Evolutionary conservation across 1,140 invertebrate genomes (phyloP), one percentile per base, ranked within the genome.

Genomic region (Heliconius hermathena): DNA sequence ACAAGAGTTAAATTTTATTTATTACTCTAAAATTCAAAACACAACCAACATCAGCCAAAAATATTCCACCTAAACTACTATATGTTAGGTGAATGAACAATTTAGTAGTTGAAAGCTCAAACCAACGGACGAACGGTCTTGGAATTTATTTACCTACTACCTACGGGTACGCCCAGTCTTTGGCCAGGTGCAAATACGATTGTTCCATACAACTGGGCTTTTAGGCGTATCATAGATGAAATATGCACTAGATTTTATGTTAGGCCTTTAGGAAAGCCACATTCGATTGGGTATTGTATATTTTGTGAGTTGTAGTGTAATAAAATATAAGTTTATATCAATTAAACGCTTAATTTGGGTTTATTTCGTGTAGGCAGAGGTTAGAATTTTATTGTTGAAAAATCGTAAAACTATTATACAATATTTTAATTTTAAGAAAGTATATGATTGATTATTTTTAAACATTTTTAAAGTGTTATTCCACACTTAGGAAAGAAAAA

Each of bases 81-180:
- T 22, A 57, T 18, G 20, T 9, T 22, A 60, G n/a, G 54, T 11
- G 54, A 60, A 60, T 60, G n/a, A 26, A 60, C 54, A 60, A 60
- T 60, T 26, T 60, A 60, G 54, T 60, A 60, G 54, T n/a, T 60
- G 49, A 60, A 60, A 60, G 54, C 20, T 60, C 54, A n/a, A 66
- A 66, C 60, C 22, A 66, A 66, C 11, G 22, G 60, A 66, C 60
- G 60, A 66, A 66, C 26, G 60, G 26, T 29, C 60, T 26, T 29
- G 26, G 26, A 70, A 76, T 76, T 76, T 66, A 76, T 76, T 76
- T 41, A 22, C n/a, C 57, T 20, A 60, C 54, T 60, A 22, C 54
- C 20, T 52, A 52, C 49, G 16, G 41, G 41, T 16, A 46, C 54
- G 54, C 54, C 54, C 54, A 60, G 54, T 60, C 54, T 60, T 60